A percentile compares a stretch with the other conserved stretches of the same genome.
Evolutionary conservation across 2,797 vertebrate genomes (phyloP).

Genomic region (Sebastes iracundus): DNA sequence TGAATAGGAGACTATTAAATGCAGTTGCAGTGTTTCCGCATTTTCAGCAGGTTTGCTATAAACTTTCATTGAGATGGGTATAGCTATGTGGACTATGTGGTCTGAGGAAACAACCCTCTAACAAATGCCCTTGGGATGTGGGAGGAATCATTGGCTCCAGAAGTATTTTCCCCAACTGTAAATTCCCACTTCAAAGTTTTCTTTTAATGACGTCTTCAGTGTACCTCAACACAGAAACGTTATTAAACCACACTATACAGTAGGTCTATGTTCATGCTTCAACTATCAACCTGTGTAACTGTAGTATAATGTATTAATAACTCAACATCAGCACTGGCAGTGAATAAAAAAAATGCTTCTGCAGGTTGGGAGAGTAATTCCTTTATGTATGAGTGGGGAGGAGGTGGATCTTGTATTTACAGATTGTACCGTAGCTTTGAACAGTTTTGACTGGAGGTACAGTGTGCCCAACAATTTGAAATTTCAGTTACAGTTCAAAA

Average conservation of each 20-base stretch:
- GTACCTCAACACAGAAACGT: not conserved
- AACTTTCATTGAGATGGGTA: not conserved
- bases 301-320: not conserved
- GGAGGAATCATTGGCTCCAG: not conserved
- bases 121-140: not conserved
- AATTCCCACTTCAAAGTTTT: not conserved
- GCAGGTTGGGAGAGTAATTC: not conserved
- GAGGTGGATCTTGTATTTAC: not conserved
- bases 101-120: not conserved
- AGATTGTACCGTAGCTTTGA: not conserved
- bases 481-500: not conserved
- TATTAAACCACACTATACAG: not conserved
- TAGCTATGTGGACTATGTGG: not conserved
- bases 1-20: not conserved
- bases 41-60: not conserved
- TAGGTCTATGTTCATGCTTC: not conserved
- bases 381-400: not conserved
- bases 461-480: not conserved
- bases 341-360: not conserved
- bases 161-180: not conserved
- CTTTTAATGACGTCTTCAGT: not conserved
- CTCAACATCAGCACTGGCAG: not conserved
- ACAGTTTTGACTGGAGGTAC: not conserved
- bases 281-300: constrained; percentile 13
- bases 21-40: not conserved